Conservation (phyloP, 2,888 invertebrate species). For the Platerodrilus igneus region DNA sequence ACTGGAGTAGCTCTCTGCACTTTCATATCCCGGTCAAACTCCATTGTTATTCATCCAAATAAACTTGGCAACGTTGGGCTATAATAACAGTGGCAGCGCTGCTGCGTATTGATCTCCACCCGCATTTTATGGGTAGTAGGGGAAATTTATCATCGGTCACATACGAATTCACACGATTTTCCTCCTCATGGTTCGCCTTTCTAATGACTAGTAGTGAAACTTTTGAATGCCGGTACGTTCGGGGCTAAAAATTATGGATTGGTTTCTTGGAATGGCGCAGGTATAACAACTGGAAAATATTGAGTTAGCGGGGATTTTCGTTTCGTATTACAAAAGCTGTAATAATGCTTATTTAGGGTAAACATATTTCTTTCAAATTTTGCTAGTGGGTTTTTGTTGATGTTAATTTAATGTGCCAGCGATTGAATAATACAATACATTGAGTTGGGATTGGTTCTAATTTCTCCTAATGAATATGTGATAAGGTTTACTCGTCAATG, state of each 20-base stretch:
- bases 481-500: conserved; percentile 19
- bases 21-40: conserved; percentile 30
- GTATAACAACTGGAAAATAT: no score
- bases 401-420: no score
- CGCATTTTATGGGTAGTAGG: conserved; percentile 30
- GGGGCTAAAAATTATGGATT: conserved; percentile 21
- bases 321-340: no score
- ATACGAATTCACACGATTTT: conserved; percentile 27
- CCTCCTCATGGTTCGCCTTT: conserved; percentile 12
- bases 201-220: conserved; percentile 15
- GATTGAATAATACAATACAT: no score
- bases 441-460: conserved; percentile 12
- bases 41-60: conserved; percentile 16
- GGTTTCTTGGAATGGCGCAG: conserved; percentile 11
- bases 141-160: conserved; percentile 27
- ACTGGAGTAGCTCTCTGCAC: conserved; percentile 31
- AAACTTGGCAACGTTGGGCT: conserved; percentile 14
- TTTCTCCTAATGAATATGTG: conserved; percentile 16
- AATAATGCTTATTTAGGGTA: no score
- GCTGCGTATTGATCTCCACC: conserved; percentile 35
- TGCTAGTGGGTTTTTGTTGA: no score
- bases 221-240: conserved; percentile 18
- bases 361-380: no score
- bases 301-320: no score
- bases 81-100: conserved; percentile 25